A percentile compares a stretch with the other conserved stretches of the same genome.
Conservation (phyloP, 1,140 invertebrate genomes). For the Drosophila bipectinata region DNA sequence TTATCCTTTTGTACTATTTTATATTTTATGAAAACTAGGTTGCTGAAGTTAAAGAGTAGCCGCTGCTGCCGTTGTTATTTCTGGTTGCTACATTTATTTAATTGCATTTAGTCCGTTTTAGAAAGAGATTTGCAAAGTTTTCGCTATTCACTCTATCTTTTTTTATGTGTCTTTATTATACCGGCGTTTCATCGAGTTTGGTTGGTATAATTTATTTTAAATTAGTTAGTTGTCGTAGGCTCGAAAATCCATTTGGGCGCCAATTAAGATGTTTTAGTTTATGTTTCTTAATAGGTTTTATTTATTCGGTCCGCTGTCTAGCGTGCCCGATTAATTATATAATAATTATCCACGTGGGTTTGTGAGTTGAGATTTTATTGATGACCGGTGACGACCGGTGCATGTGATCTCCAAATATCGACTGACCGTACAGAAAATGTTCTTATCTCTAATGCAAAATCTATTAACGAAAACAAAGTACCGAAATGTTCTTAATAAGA, state of each 20-base stretch:
- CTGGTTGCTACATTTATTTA: neutral
- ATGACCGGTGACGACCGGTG: neutral
- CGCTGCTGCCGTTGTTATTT: too few relatives aligned
- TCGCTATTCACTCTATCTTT: neutral
- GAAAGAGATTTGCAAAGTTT: neutral
- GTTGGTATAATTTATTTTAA: too few relatives aligned
- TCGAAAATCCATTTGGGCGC: too few relatives aligned
- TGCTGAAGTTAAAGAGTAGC: neutral
- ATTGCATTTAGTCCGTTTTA: neutral
- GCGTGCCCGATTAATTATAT: neutral
- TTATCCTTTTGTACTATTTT: neutral
- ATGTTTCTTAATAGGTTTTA: slow-evolving; percentile 1
- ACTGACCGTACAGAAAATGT: neutral
- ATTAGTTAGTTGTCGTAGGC: too few relatives aligned
- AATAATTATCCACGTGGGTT: neutral
- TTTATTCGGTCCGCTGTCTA: neutral
- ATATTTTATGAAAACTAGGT: neutral
- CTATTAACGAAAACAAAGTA: too few relatives aligned
- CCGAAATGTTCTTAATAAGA: too few relatives aligned
- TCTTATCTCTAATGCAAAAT: too few relatives aligned
- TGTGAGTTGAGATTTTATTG: neutral
- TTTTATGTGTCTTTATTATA: neutral
- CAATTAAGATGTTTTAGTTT: too few relatives aligned
- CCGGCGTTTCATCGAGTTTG: too few relatives aligned
- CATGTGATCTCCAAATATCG: neutral